These are phyloP conservation scores for Emberiza fucata DNA, from an alignment of 2,113 vertebrate species.

Conservation along the genomic window DNA sequence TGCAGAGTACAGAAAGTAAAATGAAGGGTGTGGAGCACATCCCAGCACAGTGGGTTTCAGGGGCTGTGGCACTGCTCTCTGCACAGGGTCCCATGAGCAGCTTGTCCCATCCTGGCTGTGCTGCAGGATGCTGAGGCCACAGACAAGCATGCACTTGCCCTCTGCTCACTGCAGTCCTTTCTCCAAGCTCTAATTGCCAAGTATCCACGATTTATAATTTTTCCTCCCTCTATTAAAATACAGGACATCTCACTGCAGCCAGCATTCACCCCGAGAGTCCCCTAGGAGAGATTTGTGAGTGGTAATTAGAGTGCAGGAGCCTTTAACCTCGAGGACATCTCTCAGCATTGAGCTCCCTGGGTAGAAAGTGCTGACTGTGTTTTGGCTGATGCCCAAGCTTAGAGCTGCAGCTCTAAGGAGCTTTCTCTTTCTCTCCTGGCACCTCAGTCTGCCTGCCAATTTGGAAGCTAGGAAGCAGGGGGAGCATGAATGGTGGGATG, in stretches of 20 bases:
- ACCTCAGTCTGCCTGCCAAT: background rate
- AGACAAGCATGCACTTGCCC: background rate
- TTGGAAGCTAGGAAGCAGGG: background rate
- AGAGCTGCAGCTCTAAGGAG: background rate
- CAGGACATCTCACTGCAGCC: background rate
- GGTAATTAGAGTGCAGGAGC: background rate
- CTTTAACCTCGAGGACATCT: conserved; percentile 33
- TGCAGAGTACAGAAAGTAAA: background rate
- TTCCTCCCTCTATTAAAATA: background rate
- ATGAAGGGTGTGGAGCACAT: background rate
- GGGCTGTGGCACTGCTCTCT: background rate
- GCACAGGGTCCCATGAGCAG: fast-evolving
- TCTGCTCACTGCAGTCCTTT: background rate
- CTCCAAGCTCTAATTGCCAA: background rate
- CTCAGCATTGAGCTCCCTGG: background rate
- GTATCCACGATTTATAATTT: background rate
- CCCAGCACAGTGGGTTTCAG: background rate
- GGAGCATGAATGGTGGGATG: background rate
- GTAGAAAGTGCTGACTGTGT: background rate
- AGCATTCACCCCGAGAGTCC: background rate
- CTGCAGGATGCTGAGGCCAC: background rate
- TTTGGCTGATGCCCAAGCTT: background rate
- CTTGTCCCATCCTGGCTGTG: fast-evolving
- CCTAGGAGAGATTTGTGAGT: background rate
- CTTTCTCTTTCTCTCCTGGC: background rate